A percentile compares a stretch with the other conserved stretches of the same genome.
Conservation (phyloP, 2,888 invertebrate species). For the Andrena haemorrhoa region DNA sequence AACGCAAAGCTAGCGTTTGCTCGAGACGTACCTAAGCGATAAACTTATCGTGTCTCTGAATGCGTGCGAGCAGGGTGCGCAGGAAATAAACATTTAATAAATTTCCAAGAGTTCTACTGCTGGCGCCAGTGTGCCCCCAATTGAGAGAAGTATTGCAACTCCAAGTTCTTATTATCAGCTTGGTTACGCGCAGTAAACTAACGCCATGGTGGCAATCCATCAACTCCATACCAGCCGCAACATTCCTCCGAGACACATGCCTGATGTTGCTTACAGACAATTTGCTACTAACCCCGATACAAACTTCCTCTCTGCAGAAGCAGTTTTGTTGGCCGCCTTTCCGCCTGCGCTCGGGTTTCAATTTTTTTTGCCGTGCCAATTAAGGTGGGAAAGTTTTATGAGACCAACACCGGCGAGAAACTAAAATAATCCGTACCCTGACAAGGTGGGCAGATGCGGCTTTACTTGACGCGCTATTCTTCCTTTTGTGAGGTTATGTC, state of each 20-base stretch:
- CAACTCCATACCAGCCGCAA: constrained; percentile 32
- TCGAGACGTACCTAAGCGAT: too few species aligned
- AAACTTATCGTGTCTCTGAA: not conserved
- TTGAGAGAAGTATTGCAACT: constrained; percentile 19
- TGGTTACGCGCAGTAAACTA: constrained; percentile 39
- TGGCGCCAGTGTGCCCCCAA: constrained; percentile 10
- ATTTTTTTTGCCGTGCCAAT: constrained; percentile 27
- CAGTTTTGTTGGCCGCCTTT: constrained; percentile 1
- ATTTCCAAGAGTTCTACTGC: constrained; percentile 13
- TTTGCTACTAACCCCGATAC: constrained; percentile 24
- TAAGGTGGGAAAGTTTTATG: constrained; percentile 18
- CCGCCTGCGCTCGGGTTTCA: constrained; percentile 6
- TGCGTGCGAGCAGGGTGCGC: not conserved
- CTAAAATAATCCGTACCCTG: constrained; percentile 23
- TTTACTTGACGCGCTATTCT: not conserved
- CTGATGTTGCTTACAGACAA: constrained; percentile 39
- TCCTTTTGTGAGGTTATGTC: not conserved
- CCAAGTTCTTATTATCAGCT: constrained; percentile 44
- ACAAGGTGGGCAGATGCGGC: not conserved
- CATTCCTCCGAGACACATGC: not conserved
- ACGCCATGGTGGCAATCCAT: constrained; percentile 58
- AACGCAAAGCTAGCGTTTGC: too few species aligned
- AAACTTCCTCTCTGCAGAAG: not conserved
- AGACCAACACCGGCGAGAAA: constrained; percentile 7
- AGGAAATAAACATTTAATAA: constrained; percentile 29